Base-by-base conservation (phyloP, 1,140 invertebrate genomes). In the Meloidogyne floridensis region DNA sequence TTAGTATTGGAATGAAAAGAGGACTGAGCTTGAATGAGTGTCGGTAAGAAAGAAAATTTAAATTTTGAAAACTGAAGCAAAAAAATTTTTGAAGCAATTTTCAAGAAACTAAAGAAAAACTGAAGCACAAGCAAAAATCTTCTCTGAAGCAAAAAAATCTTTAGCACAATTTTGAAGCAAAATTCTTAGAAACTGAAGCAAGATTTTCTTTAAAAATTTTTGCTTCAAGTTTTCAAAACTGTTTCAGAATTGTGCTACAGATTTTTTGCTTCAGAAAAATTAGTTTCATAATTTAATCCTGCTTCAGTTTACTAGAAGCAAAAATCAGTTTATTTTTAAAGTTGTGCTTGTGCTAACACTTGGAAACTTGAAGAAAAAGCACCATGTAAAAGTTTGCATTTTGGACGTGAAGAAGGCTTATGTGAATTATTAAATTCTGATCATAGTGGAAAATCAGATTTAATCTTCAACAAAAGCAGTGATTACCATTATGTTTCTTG, bases 401-500 rank as follows among this genome's bases (percentile, higher is more conserved):
- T 83, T 70, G 73, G n/a, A 70, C 13, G 54, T 20, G 74, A 47
- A 9, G 86, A 74, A 3, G 81, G 83, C 15, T 79, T 77, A 54
- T 89, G 87, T 73, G 43, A 76, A 10, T 80, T 89, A 77, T 90
- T 89, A 74, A 82, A 76, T 43, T 84, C 69, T 70, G 87, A 90
- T 81, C 87, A 88, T 81, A 82, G 75, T 71, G 87, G 88, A 32
- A 90, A 88, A 83, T 85, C 81, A 75, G 87, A 89, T 77, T 73
- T 88, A 42, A 81, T 89, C 18, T 87, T 81, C 65, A 76, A 88
- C 54, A 84, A 83, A 42, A 69, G 74, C 59, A 76, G 80, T 47
- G 81, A 87, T 59, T 88, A 90, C 43, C 85, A 90, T 73, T 90
- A 89, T 51, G 75, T 90, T 18, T 86, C 81, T 3, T 88, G 88